Conservation (phyloP, 2,888 invertebrate species). For the Temnothorax ravouxi region DNA sequence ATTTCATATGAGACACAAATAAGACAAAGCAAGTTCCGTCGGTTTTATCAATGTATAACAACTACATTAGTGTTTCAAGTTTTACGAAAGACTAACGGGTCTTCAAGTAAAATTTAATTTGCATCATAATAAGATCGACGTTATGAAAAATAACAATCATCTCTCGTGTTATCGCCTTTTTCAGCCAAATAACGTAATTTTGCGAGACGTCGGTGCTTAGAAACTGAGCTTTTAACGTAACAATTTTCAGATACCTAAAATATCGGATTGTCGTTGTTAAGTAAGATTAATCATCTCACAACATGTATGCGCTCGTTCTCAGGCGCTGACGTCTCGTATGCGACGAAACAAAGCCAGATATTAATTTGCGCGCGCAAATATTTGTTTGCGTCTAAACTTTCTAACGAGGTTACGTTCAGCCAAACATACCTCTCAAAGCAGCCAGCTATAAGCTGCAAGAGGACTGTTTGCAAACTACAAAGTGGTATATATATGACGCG, state of each 20-base stretch:
- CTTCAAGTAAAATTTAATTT: neutral
- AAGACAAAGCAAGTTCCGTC: neutral
- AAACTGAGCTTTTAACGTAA: neutral
- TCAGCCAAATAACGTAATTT: neutral
- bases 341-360: conserved; percentile 51
- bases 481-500: conserved; percentile 30
- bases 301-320: neutral
- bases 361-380: conserved; percentile 50
- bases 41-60: neutral
- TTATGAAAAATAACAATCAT: neutral
- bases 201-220: neutral
- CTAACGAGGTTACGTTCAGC: conserved; percentile 45
- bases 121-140: neutral
- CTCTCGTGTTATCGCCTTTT: neutral
- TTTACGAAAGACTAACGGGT: neutral
- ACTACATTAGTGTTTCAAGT: neutral
- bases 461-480: conserved; percentile 34
- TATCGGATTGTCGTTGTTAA: neutral
- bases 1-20: conserved; percentile 5
- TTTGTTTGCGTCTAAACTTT: conserved; percentile 49
- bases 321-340: neutral
- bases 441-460: conserved; percentile 1
- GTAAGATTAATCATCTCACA: conserved; percentile 40
- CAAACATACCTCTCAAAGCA: conserved; percentile 50
- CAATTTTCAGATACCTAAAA: neutral